Base-by-base conservation (phyloP, 2,113 vertebrate genomes). In the Corythoichthys haematopterus region DNA sequence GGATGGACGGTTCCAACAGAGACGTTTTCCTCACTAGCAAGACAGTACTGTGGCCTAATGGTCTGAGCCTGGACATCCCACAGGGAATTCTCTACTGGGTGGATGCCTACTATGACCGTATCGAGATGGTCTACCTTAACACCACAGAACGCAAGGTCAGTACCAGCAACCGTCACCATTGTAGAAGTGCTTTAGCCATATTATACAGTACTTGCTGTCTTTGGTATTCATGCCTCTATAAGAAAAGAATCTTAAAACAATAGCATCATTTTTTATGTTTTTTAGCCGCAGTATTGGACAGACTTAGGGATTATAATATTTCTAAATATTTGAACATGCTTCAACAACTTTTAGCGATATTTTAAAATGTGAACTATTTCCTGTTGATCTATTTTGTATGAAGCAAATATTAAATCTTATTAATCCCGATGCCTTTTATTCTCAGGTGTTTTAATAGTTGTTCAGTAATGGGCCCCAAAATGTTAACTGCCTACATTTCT, bases 1-100 rank as follows among this genome's bases (percentile, higher is more conserved):
- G 97, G 97, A 98, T 99, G 97, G 96, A 99, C 0, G 97, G 97
- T 13, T 94, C 96, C 57, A 94, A 98, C 82, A 92, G 97, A 45
- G 93, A 94, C 7, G 63, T 98, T 83, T 95, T 99, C 81, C 90
- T 99, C 76, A 96, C 95, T 59, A 97, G 95, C 73, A 99, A 99
- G 82, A 98, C 95, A 0, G 94, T 99, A 67, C 91, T 98, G 78
- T 99, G 97, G 97, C 96, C 96, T 79, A 99, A 99, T 0, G 97
- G 97, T 38, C 89, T 99, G 72, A 99, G 97, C 74, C 88, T 99
- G 84, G 97, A 99, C 89, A 94, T 98, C 80, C 95, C 95, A 0
- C 94, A 94, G 38, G 94, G 94, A 50, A 88, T 97, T 69, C 91
- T 99, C 0, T 99, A 99, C 91, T 99, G 96, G 96, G 96, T 98